Evolutionary conservation across 2,113 vertebrate species (phyloP).

Genomic region (Tupaia tana): DNA sequence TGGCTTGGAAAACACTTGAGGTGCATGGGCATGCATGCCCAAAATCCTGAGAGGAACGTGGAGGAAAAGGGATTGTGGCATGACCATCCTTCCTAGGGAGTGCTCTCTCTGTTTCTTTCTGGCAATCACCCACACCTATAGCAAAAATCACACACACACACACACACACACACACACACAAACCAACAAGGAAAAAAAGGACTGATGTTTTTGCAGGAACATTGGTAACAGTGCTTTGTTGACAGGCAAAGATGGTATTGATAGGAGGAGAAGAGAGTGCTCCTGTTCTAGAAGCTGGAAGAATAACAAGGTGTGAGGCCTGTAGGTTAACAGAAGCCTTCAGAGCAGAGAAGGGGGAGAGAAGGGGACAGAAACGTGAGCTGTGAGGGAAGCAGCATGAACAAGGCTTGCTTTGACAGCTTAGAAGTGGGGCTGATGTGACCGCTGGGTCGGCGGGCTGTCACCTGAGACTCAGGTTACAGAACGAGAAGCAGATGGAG

Average conservation of each 20-base stretch:
- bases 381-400: neutral
- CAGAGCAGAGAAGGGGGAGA: neutral
- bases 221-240: neutral
- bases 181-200: too few species aligned
- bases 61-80: too few species aligned
- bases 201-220: neutral
- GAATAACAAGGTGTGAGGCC: neutral
- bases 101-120: too few species aligned
- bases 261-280: neutral
- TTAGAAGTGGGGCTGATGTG: neutral
- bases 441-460: fast-evolving
- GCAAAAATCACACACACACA: too few species aligned
- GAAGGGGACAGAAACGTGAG: neutral
- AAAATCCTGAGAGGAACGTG: too few species aligned
- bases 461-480: neutral
- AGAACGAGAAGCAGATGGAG: neutral
- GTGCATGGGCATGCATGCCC: too few species aligned
- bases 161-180: too few species aligned
- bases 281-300: neutral
- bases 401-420: neutral
- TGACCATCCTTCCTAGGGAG: too few species aligned
- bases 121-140: too few species aligned
- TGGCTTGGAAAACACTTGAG: too few species aligned
- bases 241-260: fast-evolving
- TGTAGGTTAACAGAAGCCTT: neutral